A percentile compares a stretch with the other conserved stretches of the same genome.
Evolutionary conservation across 23 tunicate species (phyloP).

Genomic region (Halocynthia aurantium): DNA sequence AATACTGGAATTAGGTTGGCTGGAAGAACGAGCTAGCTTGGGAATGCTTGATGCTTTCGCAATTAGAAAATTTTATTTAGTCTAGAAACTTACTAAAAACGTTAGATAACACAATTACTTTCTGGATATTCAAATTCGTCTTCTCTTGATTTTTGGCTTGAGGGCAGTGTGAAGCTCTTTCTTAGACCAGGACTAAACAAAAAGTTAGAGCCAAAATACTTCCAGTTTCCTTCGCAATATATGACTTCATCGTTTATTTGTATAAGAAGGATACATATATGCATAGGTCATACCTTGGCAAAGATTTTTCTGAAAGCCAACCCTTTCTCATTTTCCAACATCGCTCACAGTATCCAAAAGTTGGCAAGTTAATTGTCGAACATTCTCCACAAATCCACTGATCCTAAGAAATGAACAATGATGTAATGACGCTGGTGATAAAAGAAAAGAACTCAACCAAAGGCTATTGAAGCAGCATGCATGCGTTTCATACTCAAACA

Average conservation of each 20-base stretch:
- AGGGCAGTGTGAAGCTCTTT: constrained; percentile 13
- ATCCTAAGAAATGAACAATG: constrained; percentile 26
- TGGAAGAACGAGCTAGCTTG: neutral
- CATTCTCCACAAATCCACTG: constrained; percentile 70
- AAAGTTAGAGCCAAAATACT: neutral
- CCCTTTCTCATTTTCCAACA: constrained; percentile 81
- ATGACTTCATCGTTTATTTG: no score
- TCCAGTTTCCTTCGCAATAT: no score
- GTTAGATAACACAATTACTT: neutral
- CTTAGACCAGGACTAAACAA: neutral
- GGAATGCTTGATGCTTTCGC: neutral
- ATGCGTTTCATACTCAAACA: neutral
- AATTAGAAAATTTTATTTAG: no score
- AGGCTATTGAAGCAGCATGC: neutral
- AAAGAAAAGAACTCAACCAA: neutral
- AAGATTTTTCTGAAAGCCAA: constrained; percentile 25
- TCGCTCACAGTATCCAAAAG: constrained; percentile 60
- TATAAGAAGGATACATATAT: no score
- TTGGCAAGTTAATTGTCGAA: constrained; percentile 49
- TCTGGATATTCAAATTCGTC: neutral
- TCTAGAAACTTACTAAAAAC: no score
- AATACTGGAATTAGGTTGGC: neutral
- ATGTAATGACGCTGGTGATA: neutral
- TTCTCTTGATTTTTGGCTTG: neutral
- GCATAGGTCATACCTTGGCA: no score